Percentiles rank a stretch among this genome's conserved stretches.
These are phyloP conservation scores for Cacoxenus indagator DNA, from an alignment of 2,888 invertebrate species.

Conservation along the genomic window DNA sequence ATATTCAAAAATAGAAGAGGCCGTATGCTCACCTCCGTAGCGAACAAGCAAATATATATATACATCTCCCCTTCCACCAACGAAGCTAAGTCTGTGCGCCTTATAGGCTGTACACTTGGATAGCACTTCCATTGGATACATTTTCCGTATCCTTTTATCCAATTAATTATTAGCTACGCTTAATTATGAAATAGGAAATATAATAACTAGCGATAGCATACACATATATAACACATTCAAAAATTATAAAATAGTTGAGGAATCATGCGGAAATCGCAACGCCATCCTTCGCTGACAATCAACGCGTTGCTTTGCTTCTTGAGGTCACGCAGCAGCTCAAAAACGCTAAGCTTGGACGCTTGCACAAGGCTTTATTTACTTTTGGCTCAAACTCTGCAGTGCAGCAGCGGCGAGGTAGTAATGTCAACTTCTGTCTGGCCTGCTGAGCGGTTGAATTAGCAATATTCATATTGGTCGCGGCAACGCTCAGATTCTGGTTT, in stretches of 20 bases:
- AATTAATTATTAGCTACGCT: neutral
- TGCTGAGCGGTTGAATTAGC: conserved; percentile 76
- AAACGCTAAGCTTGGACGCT: conserved; percentile 76
- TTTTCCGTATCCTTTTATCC: neutral
- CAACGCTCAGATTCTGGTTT: conserved; percentile 74
- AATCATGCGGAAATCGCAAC: no score
- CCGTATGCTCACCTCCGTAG: no score
- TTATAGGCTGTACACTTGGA: no score
- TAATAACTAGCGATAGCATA: neutral
- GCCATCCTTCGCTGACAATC: neutral
- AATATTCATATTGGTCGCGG: conserved; percentile 75
- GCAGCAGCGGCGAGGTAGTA: conserved; percentile 74
- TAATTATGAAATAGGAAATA: neutral
- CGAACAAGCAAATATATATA: no score
- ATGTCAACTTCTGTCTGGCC: conserved; percentile 73
- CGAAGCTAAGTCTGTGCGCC: no score
- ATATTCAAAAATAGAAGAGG: no score
- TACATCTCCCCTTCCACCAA: no score
- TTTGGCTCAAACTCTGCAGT: conserved; percentile 75
- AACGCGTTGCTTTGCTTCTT: conserved; percentile 75
- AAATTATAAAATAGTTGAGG: no score
- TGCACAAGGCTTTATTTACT: conserved; percentile 76
- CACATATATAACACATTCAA: neutral
- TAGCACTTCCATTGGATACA: no score
- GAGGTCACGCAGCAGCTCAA: conserved; percentile 75